phyloP scores from a whole-genome alignment of 2,113 vertebrate species.

The Ctenodactylus gundi region DNA sequence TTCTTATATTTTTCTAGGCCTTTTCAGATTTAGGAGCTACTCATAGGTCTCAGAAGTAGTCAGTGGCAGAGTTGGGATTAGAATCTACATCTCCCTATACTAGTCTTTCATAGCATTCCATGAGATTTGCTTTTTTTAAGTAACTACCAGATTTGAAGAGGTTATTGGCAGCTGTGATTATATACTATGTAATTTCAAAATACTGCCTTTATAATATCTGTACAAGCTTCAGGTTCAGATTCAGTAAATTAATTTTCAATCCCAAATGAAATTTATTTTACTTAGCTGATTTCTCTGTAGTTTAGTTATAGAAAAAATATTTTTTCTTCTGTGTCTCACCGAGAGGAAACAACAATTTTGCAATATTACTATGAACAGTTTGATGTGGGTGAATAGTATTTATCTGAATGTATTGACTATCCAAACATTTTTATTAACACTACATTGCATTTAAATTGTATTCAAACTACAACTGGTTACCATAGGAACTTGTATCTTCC shows the following conservation, averaged over 20 bases:
- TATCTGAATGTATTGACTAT: not conserved
- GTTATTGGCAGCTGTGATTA: not conserved
- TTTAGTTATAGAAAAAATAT: not conserved
- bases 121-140: not conserved
- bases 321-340: not conserved
- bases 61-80: not conserved
- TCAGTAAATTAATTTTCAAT: not conserved
- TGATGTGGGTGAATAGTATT: not conserved
- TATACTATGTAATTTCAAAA: not conserved
- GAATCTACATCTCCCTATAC: conserved; percentile 1
- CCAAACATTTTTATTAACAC: not conserved
- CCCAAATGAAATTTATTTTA: not conserved
- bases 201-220: not conserved
- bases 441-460: conserved; percentile 1
- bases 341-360: not conserved
- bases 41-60: not conserved
- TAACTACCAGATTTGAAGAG: not conserved
- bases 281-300: not conserved
- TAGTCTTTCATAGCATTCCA: not conserved
- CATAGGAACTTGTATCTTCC: not conserved
- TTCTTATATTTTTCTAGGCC: not conserved
- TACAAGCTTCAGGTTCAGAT: not conserved
- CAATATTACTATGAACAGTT: not conserved
- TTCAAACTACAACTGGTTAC: not conserved
- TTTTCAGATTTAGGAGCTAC: conserved; percentile 1